A percentile compares a stretch with the other conserved stretches of the same genome.
These are phyloP conservation scores for Alsophila aescularia DNA, from an alignment of 2,888 invertebrate genomes.

Conservation along the genomic window DNA sequence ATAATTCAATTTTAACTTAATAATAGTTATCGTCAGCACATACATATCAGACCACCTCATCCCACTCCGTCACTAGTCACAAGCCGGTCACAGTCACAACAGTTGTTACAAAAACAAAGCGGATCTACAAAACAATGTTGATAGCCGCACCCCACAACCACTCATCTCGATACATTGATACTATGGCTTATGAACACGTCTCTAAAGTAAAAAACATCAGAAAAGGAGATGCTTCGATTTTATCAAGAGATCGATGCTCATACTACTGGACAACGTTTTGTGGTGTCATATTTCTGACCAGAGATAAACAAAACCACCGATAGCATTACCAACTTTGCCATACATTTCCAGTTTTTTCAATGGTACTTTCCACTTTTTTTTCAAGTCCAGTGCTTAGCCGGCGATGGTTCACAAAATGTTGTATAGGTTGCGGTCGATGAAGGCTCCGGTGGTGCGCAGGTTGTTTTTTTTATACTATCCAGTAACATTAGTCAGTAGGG, in stretches of 20 bases:
- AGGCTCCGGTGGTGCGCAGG: background rate
- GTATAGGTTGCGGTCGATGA: background rate
- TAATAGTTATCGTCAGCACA: too few species aligned
- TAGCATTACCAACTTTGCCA: background rate
- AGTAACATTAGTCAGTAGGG: slow-evolving; percentile 52
- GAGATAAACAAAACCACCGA: background rate
- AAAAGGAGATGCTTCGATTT: slow-evolving; percentile 30
- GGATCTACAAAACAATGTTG: slow-evolving; percentile 23
- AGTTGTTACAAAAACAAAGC: slow-evolving; percentile 7
- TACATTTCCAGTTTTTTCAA: slow-evolving; percentile 18
- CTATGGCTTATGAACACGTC: slow-evolving; percentile 23
- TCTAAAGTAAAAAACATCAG: slow-evolving; percentile 28
- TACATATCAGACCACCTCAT: too few species aligned
- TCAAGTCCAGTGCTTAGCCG: background rate
- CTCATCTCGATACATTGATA: slow-evolving; percentile 12
- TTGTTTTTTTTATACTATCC: slow-evolving; percentile 24
- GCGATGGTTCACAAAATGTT: slow-evolving; percentile 13
- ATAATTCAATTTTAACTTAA: too few species aligned
- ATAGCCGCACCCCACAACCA: background rate
- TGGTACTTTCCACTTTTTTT: background rate
- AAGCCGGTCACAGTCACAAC: slow-evolving; percentile 11
- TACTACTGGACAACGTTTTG: slow-evolving; percentile 33
- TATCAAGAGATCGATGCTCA: slow-evolving; percentile 38
- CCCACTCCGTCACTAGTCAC: too few species aligned
- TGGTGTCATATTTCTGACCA: slow-evolving; percentile 38